Evolutionary conservation across 2,888 invertebrate species (phyloP).

Genomic region (Hecatera dysodea): DNA sequence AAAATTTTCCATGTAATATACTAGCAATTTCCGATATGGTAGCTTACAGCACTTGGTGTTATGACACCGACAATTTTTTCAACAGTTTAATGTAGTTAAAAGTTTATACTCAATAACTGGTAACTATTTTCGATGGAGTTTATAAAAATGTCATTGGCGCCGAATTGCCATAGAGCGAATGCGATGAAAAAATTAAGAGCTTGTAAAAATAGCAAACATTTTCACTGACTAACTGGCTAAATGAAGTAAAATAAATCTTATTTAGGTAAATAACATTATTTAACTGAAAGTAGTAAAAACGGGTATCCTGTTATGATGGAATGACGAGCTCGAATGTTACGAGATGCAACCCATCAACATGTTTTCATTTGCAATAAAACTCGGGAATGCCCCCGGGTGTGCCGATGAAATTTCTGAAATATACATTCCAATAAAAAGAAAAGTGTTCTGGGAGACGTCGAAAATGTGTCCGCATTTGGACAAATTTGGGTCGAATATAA

Average conservation of each 20-base stretch:
- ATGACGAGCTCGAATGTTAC: slow-evolving; percentile 63
- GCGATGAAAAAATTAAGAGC: slow-evolving; percentile 9
- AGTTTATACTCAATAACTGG: slow-evolving; percentile 41
- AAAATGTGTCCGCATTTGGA: slow-evolving; percentile 85
- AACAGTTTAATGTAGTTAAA: slow-evolving; percentile 48
- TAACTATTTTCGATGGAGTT: slow-evolving; percentile 49
- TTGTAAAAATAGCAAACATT: slow-evolving; percentile 1
- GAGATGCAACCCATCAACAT: slow-evolving; percentile 74
- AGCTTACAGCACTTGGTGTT: slow-evolving; percentile 64
- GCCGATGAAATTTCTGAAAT: slow-evolving; percentile 80
- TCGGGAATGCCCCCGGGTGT: slow-evolving; percentile 68
- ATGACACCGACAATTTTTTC: slow-evolving; percentile 46
- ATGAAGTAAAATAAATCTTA: slow-evolving; percentile 35
- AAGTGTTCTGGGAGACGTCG: slow-evolving; percentile 80
- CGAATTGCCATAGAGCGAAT: slow-evolving; percentile 9
- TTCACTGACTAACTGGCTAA: slow-evolving; percentile 1
- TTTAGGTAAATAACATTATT: slow-evolving; percentile 34
- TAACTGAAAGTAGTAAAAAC: slow-evolving; percentile 46
- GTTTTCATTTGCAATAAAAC: slow-evolving; percentile 80
- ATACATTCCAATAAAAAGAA: slow-evolving; percentile 84
- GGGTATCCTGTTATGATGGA: slow-evolving; percentile 52
- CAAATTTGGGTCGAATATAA: slow-evolving; percentile 85
- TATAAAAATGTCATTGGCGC: slow-evolving; percentile 40
- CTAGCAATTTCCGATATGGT: slow-evolving; percentile 82
- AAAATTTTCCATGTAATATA: slow-evolving; percentile 82